These are phyloP conservation scores for Trilocha varians DNA, from an alignment of 2,888 invertebrate genomes.

Conservation along the genomic window DNA sequence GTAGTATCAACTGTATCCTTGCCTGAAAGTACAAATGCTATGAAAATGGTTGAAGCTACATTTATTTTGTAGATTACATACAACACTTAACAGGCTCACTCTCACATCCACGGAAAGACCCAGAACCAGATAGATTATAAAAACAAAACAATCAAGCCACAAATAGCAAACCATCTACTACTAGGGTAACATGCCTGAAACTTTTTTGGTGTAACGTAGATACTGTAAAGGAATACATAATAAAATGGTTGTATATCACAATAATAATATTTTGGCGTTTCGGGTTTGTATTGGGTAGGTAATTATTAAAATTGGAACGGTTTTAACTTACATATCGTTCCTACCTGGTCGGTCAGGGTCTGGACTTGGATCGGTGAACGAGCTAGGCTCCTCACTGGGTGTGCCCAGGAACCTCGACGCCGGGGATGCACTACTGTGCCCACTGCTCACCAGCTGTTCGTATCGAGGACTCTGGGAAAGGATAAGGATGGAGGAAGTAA, in stretches of 20 bases:
- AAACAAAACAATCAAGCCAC: neutral
- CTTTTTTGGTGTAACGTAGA: neutral
- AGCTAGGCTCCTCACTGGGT: constrained; percentile 57
- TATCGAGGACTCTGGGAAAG: constrained; percentile 59
- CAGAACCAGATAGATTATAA: constrained; percentile 6
- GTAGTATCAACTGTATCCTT: constrained; percentile 73
- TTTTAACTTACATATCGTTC: constrained; percentile 70
- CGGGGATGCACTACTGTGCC: constrained; percentile 60
- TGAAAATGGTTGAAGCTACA: neutral
- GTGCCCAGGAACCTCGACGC: constrained; percentile 55
- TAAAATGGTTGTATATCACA: neutral
- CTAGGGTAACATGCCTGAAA: neutral
- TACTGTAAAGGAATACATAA: neutral
- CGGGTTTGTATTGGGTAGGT: neutral
- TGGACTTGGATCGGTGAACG: constrained; percentile 57
- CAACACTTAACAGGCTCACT: neutral
- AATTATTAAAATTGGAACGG: constrained; percentile 66
- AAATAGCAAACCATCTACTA: neutral
- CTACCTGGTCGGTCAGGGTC: constrained; percentile 68
- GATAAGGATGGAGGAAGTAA: neutral
- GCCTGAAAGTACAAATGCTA: constrained; percentile 41
- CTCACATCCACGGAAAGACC: constrained; percentile 2
- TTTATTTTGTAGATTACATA: neutral
- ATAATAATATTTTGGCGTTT: neutral
- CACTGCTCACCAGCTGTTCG: constrained; percentile 65